phyloP scores from a whole-genome alignment of 2,113 vertebrate genomes.

The Gobio gobio region DNA sequence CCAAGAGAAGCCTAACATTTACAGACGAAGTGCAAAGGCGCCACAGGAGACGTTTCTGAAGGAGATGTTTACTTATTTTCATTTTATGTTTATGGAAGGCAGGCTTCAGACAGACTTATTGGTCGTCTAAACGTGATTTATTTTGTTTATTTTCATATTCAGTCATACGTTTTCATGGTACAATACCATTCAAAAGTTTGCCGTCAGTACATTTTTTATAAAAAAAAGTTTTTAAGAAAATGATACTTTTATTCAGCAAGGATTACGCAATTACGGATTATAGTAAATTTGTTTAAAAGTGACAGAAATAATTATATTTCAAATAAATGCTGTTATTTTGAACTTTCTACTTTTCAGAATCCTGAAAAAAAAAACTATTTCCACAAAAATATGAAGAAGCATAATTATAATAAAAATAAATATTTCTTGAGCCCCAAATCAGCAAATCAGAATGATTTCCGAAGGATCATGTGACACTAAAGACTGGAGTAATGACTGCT shows the following conservation, averaged over 20 bases:
- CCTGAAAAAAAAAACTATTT: background rate
- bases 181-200: background rate
- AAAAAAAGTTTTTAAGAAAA: no score
- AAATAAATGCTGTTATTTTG: background rate
- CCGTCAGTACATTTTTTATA: no score
- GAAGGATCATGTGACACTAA: background rate
- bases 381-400: background rate
- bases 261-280: no score
- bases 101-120: background rate
- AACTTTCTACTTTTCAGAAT: background rate
- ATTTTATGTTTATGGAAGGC: background rate
- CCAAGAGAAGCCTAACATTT: constrained; percentile 4
- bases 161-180: background rate
- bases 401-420: background rate
- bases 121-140: background rate
- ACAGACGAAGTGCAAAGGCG: background rate
- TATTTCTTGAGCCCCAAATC: no score
- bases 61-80: background rate
- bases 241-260: background rate
- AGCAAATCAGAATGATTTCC: background rate
- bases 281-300: background rate
- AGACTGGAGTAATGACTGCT: background rate
- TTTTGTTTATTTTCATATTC: background rate
- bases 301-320: background rate
- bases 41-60: background rate